Base-by-base conservation (phyloP, 1,140 invertebrate species). In the Eulimnadia texana region DNA sequence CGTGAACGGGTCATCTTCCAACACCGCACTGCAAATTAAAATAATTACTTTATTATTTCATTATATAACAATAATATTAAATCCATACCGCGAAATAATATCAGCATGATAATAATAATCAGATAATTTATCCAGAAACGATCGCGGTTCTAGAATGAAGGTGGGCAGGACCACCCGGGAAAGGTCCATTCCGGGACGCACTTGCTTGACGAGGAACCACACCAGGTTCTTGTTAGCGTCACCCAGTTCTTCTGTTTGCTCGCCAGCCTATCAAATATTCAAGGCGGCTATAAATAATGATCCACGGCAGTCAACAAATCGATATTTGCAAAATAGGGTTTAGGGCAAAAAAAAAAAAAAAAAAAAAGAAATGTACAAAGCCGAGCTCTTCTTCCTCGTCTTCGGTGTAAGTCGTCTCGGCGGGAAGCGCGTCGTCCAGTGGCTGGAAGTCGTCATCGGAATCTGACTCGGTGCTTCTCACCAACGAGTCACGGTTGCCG, bases 31-130 rank as follows among this genome's bases (percentile, higher is more conserved):
- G 71, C 67, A 67, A 71, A 65, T 64, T 60, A 51, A 66, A 27
- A 54, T 23, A 54, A 28, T 24, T 27, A 22, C 22, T 52, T 3
- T 11, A 52, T 1, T 3, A 22, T 23, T 10, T 3, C 11, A 52
- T n/a, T n/a, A n/a, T n/a, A 3, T 33, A 63, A 16, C 25, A 56
- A 62, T 16, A 47, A n/a, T n/a, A n/a, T n/a, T n/a, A n/a, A n/a
- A n/a, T n/a, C n/a, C n/a, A n/a, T n/a, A n/a, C n/a, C n/a, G n/a
- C n/a, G n/a, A n/a, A n/a, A n/a, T n/a, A 64, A 95, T 79, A 74
- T 96, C 90, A 3, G 87, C 87, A 70, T 95, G 92, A 73, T 93
- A 95, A 74, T 95, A 93, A 50, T 91, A 92, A 75, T 95, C 91
- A 0, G 87, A 83, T 0, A 95, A 77, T 74, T 94, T 95, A 71